Base-by-base conservation (phyloP, 1,140 invertebrate species). In the Teleogryllus occipitalis region DNA sequence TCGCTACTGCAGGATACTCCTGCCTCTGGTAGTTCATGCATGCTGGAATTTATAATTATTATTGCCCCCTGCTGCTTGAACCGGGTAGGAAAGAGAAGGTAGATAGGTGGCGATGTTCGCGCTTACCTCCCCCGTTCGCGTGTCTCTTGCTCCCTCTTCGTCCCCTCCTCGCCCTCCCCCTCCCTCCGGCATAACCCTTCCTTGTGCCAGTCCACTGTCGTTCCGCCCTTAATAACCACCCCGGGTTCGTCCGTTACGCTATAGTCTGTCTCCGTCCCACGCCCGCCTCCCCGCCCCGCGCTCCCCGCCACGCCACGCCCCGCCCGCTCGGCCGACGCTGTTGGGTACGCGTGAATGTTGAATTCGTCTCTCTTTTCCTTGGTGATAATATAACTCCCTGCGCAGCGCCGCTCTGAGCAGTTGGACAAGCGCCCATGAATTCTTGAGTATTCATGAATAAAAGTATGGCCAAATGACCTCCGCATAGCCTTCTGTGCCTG, bases 401-500 rank as follows among this genome's bases (percentile, higher is more conserved):
- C 46, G 18, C 27, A 46, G 21, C 75, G 12, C 12, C 27, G 10
- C 21, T 49, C 47, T 78, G 77, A 21, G 46, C 22, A 46, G 65
- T 79, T 79, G 78, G 78, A 79, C 73, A 79, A 79, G 46, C 74
- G 78, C 78, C 78, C 73, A 79, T 79, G 78, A 79, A 75, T 79
- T 79, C 78, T 79, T 79, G 78, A 79, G 22, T 39, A 48, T 75
- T 79, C 78, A 75, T 75, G 73, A 79, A 79, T 79, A 79, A 79
- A 79, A 75, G 78, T 79, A 18, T 75, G 73, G 47, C n/a, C 48
- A 79, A 79, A 75, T 79, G 78, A 79, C 78, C 78, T 79, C 47
- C 27, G 21, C 21, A 39, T 75, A 47, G 46, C n/a, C 27, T 39
- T 65, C 46, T 39, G 27, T 75, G 18, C 0, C 47, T 46, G 49